A percentile compares a stretch with the other conserved stretches of the same genome.
These are phyloP conservation scores for Chrysolina americana DNA, from an alignment of 2,888 invertebrate species.

Conservation along the genomic window DNA sequence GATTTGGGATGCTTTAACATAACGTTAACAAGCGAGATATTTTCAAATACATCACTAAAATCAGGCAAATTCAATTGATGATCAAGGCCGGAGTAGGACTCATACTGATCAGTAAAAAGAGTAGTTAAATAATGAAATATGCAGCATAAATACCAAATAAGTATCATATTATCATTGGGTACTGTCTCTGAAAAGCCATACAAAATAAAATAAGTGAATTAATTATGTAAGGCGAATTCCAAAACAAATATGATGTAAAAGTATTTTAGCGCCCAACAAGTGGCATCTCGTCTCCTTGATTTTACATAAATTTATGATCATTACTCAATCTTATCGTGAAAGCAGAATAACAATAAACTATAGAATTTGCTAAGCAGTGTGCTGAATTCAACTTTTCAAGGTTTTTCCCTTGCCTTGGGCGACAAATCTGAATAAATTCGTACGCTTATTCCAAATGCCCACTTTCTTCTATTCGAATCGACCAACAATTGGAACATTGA, in stretches of 20 bases:
- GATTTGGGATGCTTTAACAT: not conserved
- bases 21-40: no score
- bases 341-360: slow-evolving; percentile 24
- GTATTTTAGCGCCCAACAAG: not conserved
- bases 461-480: slow-evolving; percentile 22
- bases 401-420: slow-evolving; percentile 12
- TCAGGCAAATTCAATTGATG: no score
- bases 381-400: slow-evolving; percentile 14
- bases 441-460: not conserved
- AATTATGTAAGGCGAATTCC: not conserved
- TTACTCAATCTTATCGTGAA: slow-evolving; percentile 26
- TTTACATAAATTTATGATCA: slow-evolving; percentile 6
- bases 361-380: slow-evolving; percentile 9
- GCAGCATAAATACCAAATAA: no score
- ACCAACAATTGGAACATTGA: not conserved
- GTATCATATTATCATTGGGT: not conserved
- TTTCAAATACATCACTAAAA: no score
- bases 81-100: no score
- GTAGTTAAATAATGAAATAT: no score
- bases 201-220: not conserved
- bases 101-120: no score
- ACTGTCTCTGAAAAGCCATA: not conserved
- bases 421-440: slow-evolving; percentile 5
- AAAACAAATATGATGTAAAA: slow-evolving; percentile 3
- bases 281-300: not conserved